Conservation (phyloP, 2,888 invertebrate genomes). For the Lepas anatifera region DNA sequence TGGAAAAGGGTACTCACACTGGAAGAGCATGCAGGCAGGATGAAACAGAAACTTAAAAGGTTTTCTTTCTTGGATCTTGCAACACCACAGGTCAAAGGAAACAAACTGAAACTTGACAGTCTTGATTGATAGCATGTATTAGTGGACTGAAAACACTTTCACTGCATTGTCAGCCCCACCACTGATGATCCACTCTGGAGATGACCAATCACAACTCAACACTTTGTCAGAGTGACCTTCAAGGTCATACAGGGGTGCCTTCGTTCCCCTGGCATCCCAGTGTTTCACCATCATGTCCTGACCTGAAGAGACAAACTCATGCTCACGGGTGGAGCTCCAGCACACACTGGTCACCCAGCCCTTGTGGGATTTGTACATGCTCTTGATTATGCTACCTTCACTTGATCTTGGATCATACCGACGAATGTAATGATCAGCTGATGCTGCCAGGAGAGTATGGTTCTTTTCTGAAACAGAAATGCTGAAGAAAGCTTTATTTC, state of each 20-base stretch:
- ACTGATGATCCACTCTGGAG: conserved; percentile 69
- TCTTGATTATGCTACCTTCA: conserved; percentile 76
- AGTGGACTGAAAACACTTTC: conserved; percentile 50
- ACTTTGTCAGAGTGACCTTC: conserved; percentile 89
- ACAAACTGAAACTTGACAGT: too few relatives aligned
- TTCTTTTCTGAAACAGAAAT: conserved; percentile 67
- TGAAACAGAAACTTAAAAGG: too few relatives aligned
- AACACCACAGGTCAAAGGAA: too few relatives aligned
- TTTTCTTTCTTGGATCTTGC: too few relatives aligned
- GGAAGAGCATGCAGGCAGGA: too few relatives aligned
- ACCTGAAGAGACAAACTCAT: conserved; percentile 81
- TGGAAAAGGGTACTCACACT: too few relatives aligned
- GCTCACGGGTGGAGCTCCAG: conserved; percentile 72
- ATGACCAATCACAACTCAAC: conserved; percentile 86
- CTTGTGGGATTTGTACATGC: conserved; percentile 73
- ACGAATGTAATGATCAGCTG: conserved; percentile 79
- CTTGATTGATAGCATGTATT: neutral
- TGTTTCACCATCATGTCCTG: conserved; percentile 84
- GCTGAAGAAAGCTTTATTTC: conserved; percentile 82
- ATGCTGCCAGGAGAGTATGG: conserved; percentile 64
- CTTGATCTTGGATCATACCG: conserved; percentile 82
- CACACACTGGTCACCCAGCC: conserved; percentile 83
- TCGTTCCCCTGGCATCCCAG: conserved; percentile 91
- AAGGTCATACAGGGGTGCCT: conserved; percentile 82
- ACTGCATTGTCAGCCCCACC: conserved; percentile 89